A percentile compares a stretch with the other conserved stretches of the same genome.
Conservation (phyloP, 1,140 invertebrate species). For the Limonius californicus region DNA sequence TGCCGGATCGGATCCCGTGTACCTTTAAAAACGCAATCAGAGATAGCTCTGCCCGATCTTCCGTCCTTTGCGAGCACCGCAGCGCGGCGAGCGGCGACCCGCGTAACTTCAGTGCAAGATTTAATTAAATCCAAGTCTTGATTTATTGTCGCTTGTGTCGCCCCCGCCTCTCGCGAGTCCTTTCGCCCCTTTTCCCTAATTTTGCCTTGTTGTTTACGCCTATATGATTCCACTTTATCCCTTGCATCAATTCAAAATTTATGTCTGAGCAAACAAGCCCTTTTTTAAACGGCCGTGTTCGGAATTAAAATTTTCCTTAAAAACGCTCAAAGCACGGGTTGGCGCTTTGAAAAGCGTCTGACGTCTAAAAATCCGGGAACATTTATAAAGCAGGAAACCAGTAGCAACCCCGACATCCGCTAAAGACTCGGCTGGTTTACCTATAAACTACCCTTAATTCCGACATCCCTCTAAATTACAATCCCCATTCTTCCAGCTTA, state of each 20-base stretch:
- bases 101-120: constrained; percentile 52
- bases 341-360: too few relatives aligned
- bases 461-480: constrained; percentile 51
- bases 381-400: constrained; percentile 10
- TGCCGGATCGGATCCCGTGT: background rate
- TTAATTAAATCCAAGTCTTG: constrained; percentile 55
- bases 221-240: background rate
- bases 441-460: constrained; percentile 51
- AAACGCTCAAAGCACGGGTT: too few relatives aligned
- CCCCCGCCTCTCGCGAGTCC: constrained; percentile 28
- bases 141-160: constrained; percentile 54
- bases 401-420: constrained; percentile 11
- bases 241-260: too few relatives aligned
- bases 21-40: constrained; percentile 12
- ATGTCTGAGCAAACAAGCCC: too few relatives aligned
- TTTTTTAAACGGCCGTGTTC: too few relatives aligned
- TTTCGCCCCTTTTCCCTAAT: constrained; percentile 17
- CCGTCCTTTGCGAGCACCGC: constrained; percentile 35
- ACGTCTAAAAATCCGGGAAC: background rate
- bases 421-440: constrained; percentile 47
- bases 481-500: constrained; percentile 49
- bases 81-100: constrained; percentile 49
- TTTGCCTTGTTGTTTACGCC: constrained; percentile 36
- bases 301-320: too few relatives aligned
- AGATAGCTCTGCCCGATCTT: background rate